phyloP scores from a whole-genome alignment of 2,888 invertebrate genomes.

The Carpatolechia fugitivella region DNA sequence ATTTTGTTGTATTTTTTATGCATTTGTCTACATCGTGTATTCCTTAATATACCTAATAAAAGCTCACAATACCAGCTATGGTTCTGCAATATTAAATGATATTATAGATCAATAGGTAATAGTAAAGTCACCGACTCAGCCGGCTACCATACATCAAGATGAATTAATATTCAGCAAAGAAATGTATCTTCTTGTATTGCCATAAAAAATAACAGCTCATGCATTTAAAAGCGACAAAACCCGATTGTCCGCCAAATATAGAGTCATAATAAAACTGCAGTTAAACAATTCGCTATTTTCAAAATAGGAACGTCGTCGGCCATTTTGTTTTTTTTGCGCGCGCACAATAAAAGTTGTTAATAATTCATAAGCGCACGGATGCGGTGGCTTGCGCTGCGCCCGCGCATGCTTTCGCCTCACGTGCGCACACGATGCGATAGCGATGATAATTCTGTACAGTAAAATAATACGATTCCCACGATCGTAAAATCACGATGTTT shows the following conservation, averaged over 20 bases:
- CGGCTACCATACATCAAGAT: constrained; percentile 1
- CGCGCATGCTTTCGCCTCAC: constrained; percentile 57
- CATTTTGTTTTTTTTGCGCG: constrained; percentile 58
- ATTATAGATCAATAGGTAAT: background rate
- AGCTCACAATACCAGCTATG: too few relatives aligned
- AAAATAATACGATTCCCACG: constrained; percentile 72
- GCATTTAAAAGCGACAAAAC: constrained; percentile 18
- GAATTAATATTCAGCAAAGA: constrained; percentile 9
- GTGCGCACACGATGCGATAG: constrained; percentile 55
- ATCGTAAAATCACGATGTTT: constrained; percentile 65
- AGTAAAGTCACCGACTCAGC: background rate
- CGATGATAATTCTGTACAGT: constrained; percentile 55
- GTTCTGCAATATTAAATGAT: too few relatives aligned
- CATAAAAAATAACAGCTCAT: constrained; percentile 6
- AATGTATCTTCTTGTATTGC: constrained; percentile 2
- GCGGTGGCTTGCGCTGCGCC: constrained; percentile 21
- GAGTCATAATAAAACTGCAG: constrained; percentile 61
- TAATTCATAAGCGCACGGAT: constrained; percentile 67
- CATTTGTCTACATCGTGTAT: too few relatives aligned
- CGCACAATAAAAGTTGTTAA: constrained; percentile 72
- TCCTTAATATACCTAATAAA: too few relatives aligned
- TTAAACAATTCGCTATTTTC: constrained; percentile 66
- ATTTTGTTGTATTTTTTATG: too few relatives aligned
- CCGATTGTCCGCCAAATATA: constrained; percentile 66
- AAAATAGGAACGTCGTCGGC: constrained; percentile 64